phyloP scores from a whole-genome alignment of 1,140 invertebrate genomes.

The Cyrtorhinus lividipennis region DNA sequence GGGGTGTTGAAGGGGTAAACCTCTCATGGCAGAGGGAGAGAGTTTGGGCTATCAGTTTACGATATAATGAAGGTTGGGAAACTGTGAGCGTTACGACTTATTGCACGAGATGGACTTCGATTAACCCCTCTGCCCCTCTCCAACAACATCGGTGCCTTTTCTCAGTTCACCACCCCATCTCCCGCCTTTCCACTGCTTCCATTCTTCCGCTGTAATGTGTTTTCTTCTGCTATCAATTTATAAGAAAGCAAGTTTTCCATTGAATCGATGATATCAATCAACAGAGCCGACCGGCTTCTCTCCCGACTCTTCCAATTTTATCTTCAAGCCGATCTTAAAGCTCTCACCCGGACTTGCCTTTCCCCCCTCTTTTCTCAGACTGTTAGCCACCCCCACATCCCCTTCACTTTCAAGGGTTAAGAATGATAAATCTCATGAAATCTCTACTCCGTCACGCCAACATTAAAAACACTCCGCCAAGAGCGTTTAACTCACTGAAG shows the following conservation, averaged over 20 bases:
- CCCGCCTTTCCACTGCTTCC: background rate
- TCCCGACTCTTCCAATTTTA: background rate
- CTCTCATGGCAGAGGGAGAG: no score
- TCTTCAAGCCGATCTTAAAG: background rate
- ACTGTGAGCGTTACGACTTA: background rate
- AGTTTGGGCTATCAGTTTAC: background rate
- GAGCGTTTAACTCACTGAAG: background rate
- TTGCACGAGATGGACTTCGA: background rate
- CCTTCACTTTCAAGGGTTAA: background rate
- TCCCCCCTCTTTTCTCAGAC: background rate
- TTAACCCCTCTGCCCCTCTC: background rate
- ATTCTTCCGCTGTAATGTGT: background rate
- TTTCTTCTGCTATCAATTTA: slow-evolving; percentile 7
- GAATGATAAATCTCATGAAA: background rate
- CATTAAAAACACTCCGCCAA: background rate
- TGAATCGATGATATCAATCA: slow-evolving; percentile 6
- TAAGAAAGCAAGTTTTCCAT: slow-evolving; percentile 2
- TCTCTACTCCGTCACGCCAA: background rate
- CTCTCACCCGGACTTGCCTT: background rate
- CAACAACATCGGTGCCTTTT: background rate
- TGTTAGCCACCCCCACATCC: background rate
- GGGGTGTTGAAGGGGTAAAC: background rate
- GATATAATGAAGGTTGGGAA: background rate
- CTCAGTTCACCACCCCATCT: background rate
- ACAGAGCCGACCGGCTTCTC: background rate